Evolutionary conservation across 2,888 invertebrate species (phyloP).

Genomic region (Thysanoteuthis rhombus): DNA sequence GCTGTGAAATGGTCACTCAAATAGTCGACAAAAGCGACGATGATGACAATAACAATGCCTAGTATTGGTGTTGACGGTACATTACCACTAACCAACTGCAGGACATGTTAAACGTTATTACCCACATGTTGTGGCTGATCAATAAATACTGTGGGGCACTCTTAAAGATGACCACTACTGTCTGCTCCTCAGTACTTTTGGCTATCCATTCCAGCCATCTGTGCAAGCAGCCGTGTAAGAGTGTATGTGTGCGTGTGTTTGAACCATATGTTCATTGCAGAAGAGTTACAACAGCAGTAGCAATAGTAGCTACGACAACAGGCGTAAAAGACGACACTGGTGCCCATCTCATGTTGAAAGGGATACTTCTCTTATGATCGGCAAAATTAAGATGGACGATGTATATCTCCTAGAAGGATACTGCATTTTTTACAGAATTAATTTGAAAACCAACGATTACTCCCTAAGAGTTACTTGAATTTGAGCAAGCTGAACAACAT

Average conservation of each 20-base stretch:
- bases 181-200: background rate
- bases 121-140: constrained; percentile 12
- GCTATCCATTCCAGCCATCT: background rate
- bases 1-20: background rate
- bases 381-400: too few relatives aligned
- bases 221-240: background rate
- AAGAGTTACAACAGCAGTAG: background rate
- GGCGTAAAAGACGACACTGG: background rate
- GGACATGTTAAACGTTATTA: background rate
- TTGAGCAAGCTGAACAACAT: too few relatives aligned
- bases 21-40: background rate
- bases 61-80: background rate
- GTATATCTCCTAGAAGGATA: too few relatives aligned
- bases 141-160: background rate
- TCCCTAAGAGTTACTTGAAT: too few relatives aligned
- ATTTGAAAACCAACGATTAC: too few relatives aligned
- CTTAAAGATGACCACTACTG: background rate
- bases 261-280: background rate
- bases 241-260: background rate
- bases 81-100: background rate
- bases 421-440: too few relatives aligned
- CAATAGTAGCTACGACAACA: too few relatives aligned
- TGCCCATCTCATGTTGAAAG: background rate
- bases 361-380: too few relatives aligned
- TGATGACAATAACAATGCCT: background rate